These are phyloP conservation scores for Anguilla pacifica DNA, from an alignment of 2,797 vertebrate genomes.

Conservation along the genomic window DNA sequence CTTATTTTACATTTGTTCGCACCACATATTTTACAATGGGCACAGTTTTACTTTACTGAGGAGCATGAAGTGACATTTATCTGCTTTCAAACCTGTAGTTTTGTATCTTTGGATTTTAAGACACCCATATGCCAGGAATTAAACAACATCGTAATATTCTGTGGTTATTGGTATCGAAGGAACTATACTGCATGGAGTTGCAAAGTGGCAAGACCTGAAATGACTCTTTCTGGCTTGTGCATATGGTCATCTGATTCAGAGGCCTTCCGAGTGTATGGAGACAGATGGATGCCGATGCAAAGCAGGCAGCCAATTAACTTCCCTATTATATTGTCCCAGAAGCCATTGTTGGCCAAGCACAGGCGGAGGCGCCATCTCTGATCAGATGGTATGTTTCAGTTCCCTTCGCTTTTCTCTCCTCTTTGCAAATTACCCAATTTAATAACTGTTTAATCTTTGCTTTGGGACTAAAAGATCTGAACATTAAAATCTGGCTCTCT, in stretches of 20 bases:
- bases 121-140: background rate
- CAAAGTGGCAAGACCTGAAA: background rate
- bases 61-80: background rate
- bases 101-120: background rate
- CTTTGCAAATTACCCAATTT: background rate
- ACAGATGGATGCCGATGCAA: background rate
- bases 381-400: background rate
- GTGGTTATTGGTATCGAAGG: background rate
- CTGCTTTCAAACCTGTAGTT: background rate
- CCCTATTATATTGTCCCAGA: too few relatives aligned
- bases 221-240: background rate
- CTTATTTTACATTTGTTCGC: background rate
- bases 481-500: constrained; percentile 25
- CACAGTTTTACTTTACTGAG: background rate
- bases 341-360: background rate
- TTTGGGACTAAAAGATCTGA: constrained; percentile 1
- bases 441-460: background rate
- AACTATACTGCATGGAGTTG: background rate
- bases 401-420: background rate
- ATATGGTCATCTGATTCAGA: background rate
- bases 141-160: background rate
- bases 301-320: background rate
- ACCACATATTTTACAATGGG: too few relatives aligned
- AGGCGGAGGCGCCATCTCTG: background rate
- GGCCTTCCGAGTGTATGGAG: background rate